Evolutionary conservation across 2,888 invertebrate genomes (phyloP), one percentile per base, ranked within the genome.

Genomic region (Branchellion lobata): DNA sequence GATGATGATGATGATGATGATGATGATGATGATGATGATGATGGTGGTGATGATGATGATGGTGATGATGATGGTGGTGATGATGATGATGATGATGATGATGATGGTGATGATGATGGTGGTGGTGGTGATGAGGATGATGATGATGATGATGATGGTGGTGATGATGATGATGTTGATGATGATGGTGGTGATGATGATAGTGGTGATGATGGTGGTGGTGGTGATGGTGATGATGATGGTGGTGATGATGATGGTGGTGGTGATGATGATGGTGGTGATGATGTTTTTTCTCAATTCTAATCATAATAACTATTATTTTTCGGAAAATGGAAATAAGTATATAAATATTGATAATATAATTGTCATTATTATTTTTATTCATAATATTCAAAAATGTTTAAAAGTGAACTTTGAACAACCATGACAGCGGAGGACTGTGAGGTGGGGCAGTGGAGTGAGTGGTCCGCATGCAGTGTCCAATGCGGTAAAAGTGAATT

Each of bases 191-290:
- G 34, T 72, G 36, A 72, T 33, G 2, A 57, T 57, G 61, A 5
- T 57, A n/a, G n/a, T 57, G 3, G 24, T 27, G n/a, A n/a, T n/a
- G n/a, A n/a, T n/a, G 68, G 33, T 72, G 72, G 34, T 72, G 72
- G 34, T 72, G 72, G 34, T 72, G 72, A 72, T 72, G 72, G 33
- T 72, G 72, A 72, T 72, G 72, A 72, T 34, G 72, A 72, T 33
- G 2, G 33, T 72, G 33, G 3, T 33, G 72, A 33, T 72, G 36
- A 72, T 33, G 2, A 57, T 57, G 61, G n/a, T 57, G 24, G n/a
- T 57, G 3, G 24, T n/a, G n/a, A n/a, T n/a, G n/a, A n/a, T n/a
- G n/a, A n/a, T n/a, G n/a, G n/a, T n/a, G n/a, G n/a, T n/a, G n/a
- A n/a, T n/a, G n/a, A n/a, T n/a, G n/a, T n/a, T n/a, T n/a, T n/a